phyloP scores from a whole-genome alignment of 2,797 vertebrate species.

The Cyprinella venusta region DNA sequence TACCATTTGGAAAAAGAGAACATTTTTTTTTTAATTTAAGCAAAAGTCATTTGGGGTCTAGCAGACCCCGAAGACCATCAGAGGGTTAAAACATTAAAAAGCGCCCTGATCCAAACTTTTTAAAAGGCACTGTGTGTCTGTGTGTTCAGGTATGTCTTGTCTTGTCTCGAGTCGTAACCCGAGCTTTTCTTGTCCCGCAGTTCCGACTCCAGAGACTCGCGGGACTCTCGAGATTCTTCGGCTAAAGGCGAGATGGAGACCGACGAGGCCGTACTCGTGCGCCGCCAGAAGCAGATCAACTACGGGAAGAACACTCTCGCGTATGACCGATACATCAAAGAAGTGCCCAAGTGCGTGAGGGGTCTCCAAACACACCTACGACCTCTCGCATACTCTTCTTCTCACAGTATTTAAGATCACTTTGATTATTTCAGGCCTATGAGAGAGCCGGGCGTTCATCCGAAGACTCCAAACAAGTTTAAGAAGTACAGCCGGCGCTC shows the following conservation, averaged over 20 bases:
- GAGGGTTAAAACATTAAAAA: no score
- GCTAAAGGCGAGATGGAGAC: conserved; percentile 86
- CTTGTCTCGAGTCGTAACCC: not conserved
- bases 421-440: conserved; percentile 76
- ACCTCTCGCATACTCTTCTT: accelerated
- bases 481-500: conserved; percentile 97
- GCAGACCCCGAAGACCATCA: no score
- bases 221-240: conserved; percentile 82
- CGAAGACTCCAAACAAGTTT: conserved; percentile 96
- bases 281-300: conserved; percentile 97
- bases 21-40: no score
- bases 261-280: conserved; percentile 87
- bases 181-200: conserved; percentile 65
- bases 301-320: conserved; percentile 97
- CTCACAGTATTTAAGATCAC: not conserved
- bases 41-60: no score
- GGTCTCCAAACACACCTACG: not conserved
- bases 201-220: conserved; percentile 75
- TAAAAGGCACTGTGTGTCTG: no score
- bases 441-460: conserved; percentile 89
- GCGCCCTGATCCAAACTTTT: no score
- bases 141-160: no score
- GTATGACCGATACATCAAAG: conserved; percentile 91
- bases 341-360: conserved; percentile 88
- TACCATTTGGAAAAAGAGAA: no score